Conservation (phyloP, 30 jellyfish, hydroid and myxozoan genomes). For the Turritopsis dohrnii region DNA sequence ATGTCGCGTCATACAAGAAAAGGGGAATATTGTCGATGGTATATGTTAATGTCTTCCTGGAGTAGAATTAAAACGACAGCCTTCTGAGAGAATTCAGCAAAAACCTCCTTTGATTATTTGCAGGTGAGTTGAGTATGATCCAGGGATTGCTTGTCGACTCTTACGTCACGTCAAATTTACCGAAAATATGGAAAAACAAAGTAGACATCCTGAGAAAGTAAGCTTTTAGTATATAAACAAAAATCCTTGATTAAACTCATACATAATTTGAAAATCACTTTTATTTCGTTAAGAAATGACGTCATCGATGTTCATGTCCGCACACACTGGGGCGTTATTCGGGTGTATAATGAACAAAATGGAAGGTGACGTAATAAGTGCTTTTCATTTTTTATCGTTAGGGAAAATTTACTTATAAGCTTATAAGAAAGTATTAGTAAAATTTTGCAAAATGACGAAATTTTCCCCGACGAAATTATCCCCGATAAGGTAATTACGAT, state of each 20-base stretch:
- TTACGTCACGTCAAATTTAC: slow-evolving; percentile 38
- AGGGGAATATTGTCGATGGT: no score
- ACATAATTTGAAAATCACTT: not conserved
- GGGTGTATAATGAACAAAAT: slow-evolving; percentile 40
- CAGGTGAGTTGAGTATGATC: slow-evolving; percentile 69
- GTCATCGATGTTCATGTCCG: slow-evolving; percentile 54
- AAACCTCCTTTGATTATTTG: not conserved
- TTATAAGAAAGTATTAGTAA: no score
- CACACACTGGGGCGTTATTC: slow-evolving; percentile 80
- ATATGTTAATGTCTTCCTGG: no score
- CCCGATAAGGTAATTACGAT: no score
- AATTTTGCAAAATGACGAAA: no score
- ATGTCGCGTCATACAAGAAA: no score
- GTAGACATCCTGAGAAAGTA: slow-evolving; percentile 44
- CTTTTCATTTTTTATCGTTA: no score
- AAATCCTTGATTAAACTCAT: not conserved
- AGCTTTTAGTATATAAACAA: not conserved
- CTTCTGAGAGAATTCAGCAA: no score
- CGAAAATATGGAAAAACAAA: slow-evolving; percentile 44
- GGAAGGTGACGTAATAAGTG: slow-evolving; percentile 30
- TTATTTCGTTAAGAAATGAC: slow-evolving; percentile 32
- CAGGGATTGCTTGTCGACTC: slow-evolving; percentile 69
- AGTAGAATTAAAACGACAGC: no score
- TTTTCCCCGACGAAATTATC: no score
- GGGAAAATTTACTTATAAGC: no score